These are phyloP conservation scores for Centruroides vittatus DNA, from an alignment of 1,140 invertebrate genomes.

Conservation along the genomic window DNA sequence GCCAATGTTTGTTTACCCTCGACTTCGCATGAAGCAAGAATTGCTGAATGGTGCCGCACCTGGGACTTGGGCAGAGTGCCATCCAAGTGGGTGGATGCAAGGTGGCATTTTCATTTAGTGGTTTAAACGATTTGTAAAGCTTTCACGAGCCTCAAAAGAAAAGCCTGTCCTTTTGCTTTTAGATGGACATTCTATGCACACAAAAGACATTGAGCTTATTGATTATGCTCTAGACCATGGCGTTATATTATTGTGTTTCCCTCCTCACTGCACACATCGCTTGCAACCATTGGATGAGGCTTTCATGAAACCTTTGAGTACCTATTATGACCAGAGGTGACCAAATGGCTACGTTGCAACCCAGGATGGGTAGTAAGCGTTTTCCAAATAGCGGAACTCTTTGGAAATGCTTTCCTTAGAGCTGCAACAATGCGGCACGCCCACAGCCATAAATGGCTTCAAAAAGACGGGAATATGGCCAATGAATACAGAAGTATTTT, in stretches of 20 bases:
- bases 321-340: conserved; percentile 23
- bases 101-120: neutral
- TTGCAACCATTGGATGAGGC: conserved; percentile 27
- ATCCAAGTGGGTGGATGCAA: conserved; percentile 2
- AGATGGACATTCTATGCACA: conserved; percentile 17
- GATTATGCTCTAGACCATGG: conserved; percentile 44
- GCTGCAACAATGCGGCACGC: conserved; percentile 24
- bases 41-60: neutral
- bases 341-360: conserved; percentile 22
- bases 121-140: neutral
- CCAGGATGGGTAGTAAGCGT: conserved; percentile 19
- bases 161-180: neutral
- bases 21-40: neutral
- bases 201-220: conserved; percentile 26
- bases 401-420: conserved; percentile 25
- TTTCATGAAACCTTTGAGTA: conserved; percentile 27
- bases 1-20: conserved; percentile 1
- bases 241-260: conserved; percentile 27
- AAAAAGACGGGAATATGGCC: conserved; percentile 27
- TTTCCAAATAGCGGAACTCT: conserved; percentile 19
- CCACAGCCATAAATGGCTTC: conserved; percentile 27
- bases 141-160: neutral
- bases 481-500: conserved; percentile 25
- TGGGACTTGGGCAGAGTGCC: neutral
- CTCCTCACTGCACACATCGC: conserved; percentile 27